Evolutionary conservation across 2,113 vertebrate genomes (phyloP).

Genomic region (Pterocles burchelli): DNA sequence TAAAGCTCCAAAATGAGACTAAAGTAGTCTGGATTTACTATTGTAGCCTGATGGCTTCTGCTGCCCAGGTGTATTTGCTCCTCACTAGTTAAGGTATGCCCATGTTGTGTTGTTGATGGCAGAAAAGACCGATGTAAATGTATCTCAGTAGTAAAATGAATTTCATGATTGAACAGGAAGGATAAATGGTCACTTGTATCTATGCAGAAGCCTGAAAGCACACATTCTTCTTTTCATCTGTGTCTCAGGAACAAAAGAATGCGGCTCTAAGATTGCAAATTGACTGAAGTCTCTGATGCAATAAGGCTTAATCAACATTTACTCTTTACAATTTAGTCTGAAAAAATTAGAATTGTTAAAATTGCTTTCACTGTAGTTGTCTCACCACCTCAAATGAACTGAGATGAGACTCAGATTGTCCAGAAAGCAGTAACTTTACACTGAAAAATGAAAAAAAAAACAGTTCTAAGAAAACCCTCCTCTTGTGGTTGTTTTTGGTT

Average conservation of each 20-base stretch:
- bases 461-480: background rate
- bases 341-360: background rate
- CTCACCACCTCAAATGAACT: background rate
- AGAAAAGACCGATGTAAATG: background rate
- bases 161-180: background rate
- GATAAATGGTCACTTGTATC: fast-evolving
- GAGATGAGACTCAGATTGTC: background rate
- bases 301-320: background rate
- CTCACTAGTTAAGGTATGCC: background rate
- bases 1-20: background rate
- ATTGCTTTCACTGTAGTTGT: background rate
- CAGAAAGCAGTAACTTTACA: background rate
- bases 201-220: background rate
- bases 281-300: background rate
- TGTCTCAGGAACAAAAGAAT: background rate
- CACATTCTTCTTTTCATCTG: background rate
- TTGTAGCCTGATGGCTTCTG: background rate
- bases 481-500: background rate
- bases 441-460: background rate
- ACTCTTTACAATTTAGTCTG: background rate
- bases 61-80: background rate
- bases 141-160: background rate
- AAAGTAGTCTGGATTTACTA: background rate
- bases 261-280: background rate
- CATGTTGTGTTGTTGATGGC: background rate